phyloP scores from a whole-genome alignment of 2,113 vertebrate genomes.

The Prionailurus bengalensis region DNA sequence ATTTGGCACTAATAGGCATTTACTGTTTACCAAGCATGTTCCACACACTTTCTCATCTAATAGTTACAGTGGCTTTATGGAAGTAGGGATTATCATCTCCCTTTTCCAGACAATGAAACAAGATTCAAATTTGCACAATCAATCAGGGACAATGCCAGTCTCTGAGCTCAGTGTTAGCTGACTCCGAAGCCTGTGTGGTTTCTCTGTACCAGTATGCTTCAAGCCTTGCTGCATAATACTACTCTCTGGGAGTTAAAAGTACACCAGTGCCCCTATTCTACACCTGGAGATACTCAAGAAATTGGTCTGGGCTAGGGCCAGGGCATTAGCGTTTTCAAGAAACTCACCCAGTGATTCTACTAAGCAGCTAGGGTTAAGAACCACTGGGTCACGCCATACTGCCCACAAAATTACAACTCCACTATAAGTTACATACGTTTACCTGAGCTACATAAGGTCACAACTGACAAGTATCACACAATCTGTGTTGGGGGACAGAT shows the following conservation, averaged over 20 bases:
- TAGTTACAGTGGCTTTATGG: not conserved
- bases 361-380: not conserved
- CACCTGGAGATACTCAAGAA: not conserved
- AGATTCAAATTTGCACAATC: not conserved
- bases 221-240: not conserved
- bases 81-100: not conserved
- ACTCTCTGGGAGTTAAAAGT: not conserved
- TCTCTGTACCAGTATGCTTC: not conserved
- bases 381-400: not conserved
- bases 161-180: not conserved
- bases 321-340: not conserved
- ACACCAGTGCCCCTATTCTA: not conserved
- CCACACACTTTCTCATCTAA: not conserved
- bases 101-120: constrained; percentile 13
- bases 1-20: not conserved
- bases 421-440: not conserved
- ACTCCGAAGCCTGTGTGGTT: not conserved
- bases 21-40: constrained; percentile 23
- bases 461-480: not conserved
- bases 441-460: not conserved
- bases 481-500: not conserved
- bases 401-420: not conserved
- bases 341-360: not conserved
- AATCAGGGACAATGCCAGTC: not conserved
- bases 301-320: not conserved